Percentiles rank a stretch among this genome's conserved stretches.
Conservation (phyloP, 2,888 invertebrate species). For the Tromatobia lineatoria region DNA sequence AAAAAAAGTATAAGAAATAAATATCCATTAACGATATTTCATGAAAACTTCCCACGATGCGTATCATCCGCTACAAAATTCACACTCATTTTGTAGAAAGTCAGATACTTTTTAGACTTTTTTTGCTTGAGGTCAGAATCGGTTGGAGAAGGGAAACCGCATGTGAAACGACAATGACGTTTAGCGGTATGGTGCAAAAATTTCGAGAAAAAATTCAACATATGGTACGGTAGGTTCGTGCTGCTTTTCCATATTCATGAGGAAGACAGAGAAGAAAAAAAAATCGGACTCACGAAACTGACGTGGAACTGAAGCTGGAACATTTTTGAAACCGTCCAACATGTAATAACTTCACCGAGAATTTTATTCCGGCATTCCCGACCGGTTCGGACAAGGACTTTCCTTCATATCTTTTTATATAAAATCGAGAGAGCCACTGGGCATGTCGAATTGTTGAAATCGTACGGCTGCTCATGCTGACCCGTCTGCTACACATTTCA, state of each 20-base stretch:
- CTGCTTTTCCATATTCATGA: constrained; percentile 77
- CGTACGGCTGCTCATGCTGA: constrained; percentile 24
- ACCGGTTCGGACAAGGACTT: constrained; percentile 10
- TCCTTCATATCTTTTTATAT: neutral
- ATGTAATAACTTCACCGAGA: constrained; percentile 32
- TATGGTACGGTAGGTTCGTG: constrained; percentile 66
- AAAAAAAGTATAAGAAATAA: no score
- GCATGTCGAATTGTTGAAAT: constrained; percentile 51
- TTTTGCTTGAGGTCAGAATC: constrained; percentile 4
- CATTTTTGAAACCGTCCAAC: constrained; percentile 56
- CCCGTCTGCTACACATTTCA: constrained; percentile 43
- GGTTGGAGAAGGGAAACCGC: constrained; percentile 14
- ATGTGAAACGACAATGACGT: neutral
- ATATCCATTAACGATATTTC: no score
- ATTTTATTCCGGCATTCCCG: constrained; percentile 20
- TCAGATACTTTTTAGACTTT: constrained; percentile 9
- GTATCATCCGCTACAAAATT: neutral
- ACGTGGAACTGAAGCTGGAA: constrained; percentile 67
- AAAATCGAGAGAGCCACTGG: constrained; percentile 15
- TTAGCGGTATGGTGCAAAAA: constrained; percentile 41
- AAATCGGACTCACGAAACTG: neutral
- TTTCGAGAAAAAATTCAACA: constrained; percentile 18
- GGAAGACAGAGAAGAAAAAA: constrained; percentile 3
- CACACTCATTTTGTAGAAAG: neutral
- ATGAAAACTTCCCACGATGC: neutral